Evolutionary conservation across 2,888 invertebrate genomes (phyloP).

Genomic region (Drosophila recens): DNA sequence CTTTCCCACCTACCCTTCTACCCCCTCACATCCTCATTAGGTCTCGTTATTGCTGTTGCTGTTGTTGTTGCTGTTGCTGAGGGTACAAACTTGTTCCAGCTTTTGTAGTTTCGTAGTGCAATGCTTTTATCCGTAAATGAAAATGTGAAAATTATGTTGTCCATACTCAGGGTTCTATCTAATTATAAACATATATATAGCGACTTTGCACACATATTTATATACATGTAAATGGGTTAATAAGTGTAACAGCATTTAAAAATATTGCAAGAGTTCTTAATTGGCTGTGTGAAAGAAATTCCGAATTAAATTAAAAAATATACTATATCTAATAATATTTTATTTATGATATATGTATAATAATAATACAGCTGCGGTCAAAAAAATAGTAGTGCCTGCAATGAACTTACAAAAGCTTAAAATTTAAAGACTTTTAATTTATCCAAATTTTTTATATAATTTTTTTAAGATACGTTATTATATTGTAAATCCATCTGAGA

Average conservation of each 20-base stretch:
- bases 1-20: not conserved
- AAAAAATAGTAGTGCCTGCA: no score
- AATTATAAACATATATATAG: conserved; percentile 13
- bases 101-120: conserved; percentile 23
- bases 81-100: conserved; percentile 42
- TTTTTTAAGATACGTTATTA: no score
- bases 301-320: no score
- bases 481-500: no score
- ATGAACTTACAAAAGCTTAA: no score
- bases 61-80: conserved; percentile 4
- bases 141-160: conserved; percentile 61
- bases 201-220: not conserved
- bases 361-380: no score
- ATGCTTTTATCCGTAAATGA: conserved; percentile 73
- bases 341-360: no score
- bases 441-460: no score
- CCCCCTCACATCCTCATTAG: conserved; percentile 34
- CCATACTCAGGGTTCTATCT: conserved; percentile 4
- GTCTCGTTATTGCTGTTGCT: conserved; percentile 7
- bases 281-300: not conserved
- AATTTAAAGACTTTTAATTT: no score
- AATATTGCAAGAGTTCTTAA: not conserved
- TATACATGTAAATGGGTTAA: conserved; percentile 20
- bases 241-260: conserved; percentile 3
- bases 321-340: no score